Base-by-base conservation (phyloP, 2,888 invertebrate genomes). In the Ephialtes manifestator region DNA sequence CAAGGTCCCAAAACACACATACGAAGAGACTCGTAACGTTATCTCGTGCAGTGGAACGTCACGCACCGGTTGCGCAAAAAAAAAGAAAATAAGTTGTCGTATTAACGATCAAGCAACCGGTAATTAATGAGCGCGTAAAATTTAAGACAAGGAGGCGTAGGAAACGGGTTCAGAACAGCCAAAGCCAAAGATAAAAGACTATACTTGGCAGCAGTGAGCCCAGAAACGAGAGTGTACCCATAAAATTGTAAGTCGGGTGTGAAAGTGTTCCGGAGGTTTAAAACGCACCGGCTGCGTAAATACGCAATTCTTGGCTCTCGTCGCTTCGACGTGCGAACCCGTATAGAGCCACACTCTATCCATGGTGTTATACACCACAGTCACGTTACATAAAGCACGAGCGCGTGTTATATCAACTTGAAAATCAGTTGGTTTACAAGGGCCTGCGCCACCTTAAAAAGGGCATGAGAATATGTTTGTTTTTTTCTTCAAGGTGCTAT, bases 81-180 rank as follows among this genome's bases (percentile, higher is more conserved):
- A 35, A 35, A 72, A 20, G 20, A 55, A 48, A 48, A 63, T n/a
- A 15, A 15, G 15, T 55, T 13, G 35, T 3, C 39, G 51, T 13
- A 51, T 68, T 70, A 75, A 75, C 48, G 24, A 43, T 43, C 39
- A 11, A n/a, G 39, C 39, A 51, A 35, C 48, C 39, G 15, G 48
- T 39, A 75, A 81, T 81, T 60, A 75, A 79, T 53, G 60, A 71
- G 28, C 71, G 53, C 28, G 51, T 63, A 20, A 48, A 70, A 48
- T 31, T 20, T 24, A 20, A 20, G 55, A 15, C 15, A 10, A 4
- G 51, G 5, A 53, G 35, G 48, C n/a, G 31, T 70, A 51, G 18
- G n/a, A 31, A 31, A 51, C 4, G 18, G 35, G 8, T 63, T n/a
- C 8, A 4, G n/a, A 63, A 35, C 60, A 28, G 53, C 18, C 4